A percentile compares a stretch with the other conserved stretches of the same genome.
Evolutionary conservation across 2,888 invertebrate species (phyloP).

Genomic region (Drosophila prostipennis): DNA sequence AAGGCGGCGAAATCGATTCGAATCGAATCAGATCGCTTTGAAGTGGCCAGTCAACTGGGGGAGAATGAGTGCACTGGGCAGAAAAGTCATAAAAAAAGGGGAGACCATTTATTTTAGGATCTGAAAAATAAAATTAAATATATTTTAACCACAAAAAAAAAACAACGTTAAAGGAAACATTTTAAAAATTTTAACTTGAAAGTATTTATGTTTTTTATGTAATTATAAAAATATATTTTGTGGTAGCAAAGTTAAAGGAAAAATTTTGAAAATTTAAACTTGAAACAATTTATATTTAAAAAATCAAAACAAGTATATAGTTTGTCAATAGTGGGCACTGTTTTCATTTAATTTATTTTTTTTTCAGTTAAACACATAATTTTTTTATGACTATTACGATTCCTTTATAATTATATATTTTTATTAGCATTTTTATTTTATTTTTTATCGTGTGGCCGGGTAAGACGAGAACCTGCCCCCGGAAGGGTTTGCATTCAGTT

Average conservation of each 20-base stretch:
- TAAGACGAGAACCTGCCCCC: constrained; percentile 73
- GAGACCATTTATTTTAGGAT: too few relatives aligned
- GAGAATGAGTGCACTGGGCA: constrained; percentile 36
- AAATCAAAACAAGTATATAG: too few relatives aligned
- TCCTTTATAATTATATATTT: background rate
- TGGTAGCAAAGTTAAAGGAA: too few relatives aligned
- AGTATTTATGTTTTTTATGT: too few relatives aligned
- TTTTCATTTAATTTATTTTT: too few relatives aligned
- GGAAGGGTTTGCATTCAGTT: constrained; percentile 68
- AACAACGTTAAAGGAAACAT: too few relatives aligned
- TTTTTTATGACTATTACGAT: background rate
- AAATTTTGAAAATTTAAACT: too few relatives aligned
- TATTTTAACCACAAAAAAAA: background rate
- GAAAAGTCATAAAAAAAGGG: background rate
- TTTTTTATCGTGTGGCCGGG: constrained; percentile 14
- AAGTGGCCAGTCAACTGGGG: constrained; percentile 48
- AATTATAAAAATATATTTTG: background rate
- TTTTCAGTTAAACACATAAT: too few relatives aligned
- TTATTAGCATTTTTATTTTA: background rate
- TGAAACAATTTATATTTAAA: too few relatives aligned
- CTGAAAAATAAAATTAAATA: background rate
- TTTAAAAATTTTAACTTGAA: too few relatives aligned
- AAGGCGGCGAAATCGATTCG: constrained; percentile 42
- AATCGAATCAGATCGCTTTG: constrained; percentile 29
- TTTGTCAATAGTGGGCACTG: too few relatives aligned